Evolutionary conservation across 2,797 vertebrate species (phyloP), one percentile per base, ranked within the genome.

Genomic region (Sitta carolinensis): DNA sequence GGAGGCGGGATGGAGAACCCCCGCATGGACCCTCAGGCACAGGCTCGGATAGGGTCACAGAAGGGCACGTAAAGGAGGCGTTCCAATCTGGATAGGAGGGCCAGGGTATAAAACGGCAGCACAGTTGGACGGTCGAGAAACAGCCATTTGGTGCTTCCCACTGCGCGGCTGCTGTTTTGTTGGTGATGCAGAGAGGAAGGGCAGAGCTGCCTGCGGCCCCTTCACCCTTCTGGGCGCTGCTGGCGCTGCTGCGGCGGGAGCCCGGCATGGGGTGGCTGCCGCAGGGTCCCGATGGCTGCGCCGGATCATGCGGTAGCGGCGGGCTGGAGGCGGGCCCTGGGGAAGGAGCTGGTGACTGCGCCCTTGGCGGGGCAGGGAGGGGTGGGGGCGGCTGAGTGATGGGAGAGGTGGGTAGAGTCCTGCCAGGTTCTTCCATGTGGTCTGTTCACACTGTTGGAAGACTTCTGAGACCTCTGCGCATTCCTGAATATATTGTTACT

Each of bases 101-200:
- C 5, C n/a, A 2, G 50, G 34, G 12, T 58, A 7, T 43, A 76
- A 88, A 52, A 54, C 3, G 17, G 25, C 52, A 32, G 32, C 52
- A 1, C 5, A 4, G 20, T 0, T 0, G 2, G 2, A 0, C 1
- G 0, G 0, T 0, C 0, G 2, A 3, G 10, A 2, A 0, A 0
- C 0, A 0, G 10, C 0, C 2, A 13, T 2, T 22, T 23, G 0
- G 10, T 0, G 1, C 2, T 3, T 3, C 0, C 2, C 2, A 0
- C 0, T 0, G 2, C 0, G 1, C 0, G 6, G 7, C 18, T 0
- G 23, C 2, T 0, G 1, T 5, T 16, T 6, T 6, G 19, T 0
- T 5, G 4, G 20, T 0, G 7, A 61, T 64, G 93, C 5, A 54
- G 48, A 14, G 26, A 1, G 2, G 3, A 1, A 2, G 3, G 2